Evolutionary conservation across 2,113 vertebrate species (phyloP), one percentile per base, ranked within the genome.

Genomic region (Spilogale gracilis): DNA sequence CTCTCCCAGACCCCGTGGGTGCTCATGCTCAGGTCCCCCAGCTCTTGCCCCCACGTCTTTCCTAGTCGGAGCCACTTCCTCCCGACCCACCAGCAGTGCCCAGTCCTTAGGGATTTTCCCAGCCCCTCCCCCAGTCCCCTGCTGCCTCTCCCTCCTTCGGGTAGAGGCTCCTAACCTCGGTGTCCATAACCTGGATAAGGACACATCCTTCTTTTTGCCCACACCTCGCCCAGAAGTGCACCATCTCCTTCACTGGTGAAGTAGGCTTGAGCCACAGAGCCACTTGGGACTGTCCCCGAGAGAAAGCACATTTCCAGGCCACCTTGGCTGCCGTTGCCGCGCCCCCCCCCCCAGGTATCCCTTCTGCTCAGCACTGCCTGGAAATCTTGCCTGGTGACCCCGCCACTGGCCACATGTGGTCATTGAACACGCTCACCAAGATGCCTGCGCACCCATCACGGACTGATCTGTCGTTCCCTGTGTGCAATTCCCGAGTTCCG

Each of bases 371-470:
- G 18, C 1, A 18, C 32, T 5, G 5, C 20, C 2, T 43, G n/a
- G 69, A 30, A 54, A 32, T 7, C 45, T 10, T 23, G 2, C 48
- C 60, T 3, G 11, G 11, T 10, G 18, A 9, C 20, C 45, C 54
- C 2, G 11, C n/a, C 20, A 3, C 32, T 4, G 79, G n/a, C 54
- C 54, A 8, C 54, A 56, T 7, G n/a, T 18, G 25, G 52, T 13
- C 13, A 48, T 3, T 30, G 23, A 25, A 16, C 3, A 5, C 0
- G 21, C 52, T n/a, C 21, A 23, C 58, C 3, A 4, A 56, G 56
- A 48, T 54, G 9, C 10, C 82, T 13, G 1, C 1, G 48, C 16
- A 13, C 0, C 0, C 0, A 2, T 32, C 4, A 1, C 14, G 12
- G 25, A 20, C 43, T 6, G 30, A 20, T 10, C 9, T 8, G 20